These are phyloP conservation scores for Oreochromis tanganicae DNA, from an alignment of 2,113 vertebrate species.

Conservation along the genomic window DNA sequence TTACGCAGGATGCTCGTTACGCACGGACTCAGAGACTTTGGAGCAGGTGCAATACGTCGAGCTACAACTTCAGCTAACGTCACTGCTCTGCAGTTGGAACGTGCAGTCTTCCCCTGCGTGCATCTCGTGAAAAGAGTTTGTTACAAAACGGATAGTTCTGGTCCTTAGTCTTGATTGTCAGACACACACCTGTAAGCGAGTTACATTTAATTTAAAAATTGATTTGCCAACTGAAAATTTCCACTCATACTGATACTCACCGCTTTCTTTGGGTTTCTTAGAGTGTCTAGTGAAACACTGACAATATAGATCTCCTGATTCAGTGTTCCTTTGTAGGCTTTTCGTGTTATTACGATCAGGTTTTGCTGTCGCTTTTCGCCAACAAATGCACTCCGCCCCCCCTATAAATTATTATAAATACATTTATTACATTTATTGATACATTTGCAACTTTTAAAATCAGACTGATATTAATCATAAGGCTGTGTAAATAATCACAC, in stretches of 20 bases:
- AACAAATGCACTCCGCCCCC: neutral
- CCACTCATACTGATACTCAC: constrained; percentile 10
- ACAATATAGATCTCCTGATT: neutral
- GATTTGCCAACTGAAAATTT: constrained; percentile 38
- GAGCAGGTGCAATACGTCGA: neutral
- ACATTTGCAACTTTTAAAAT: neutral
- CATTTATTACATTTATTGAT: neutral
- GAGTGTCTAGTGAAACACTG: constrained; percentile 8
- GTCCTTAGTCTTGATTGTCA: constrained; percentile 7
- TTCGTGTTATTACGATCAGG: neutral
- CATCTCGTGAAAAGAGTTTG: neutral
- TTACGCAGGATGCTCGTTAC: constrained; percentile 36
- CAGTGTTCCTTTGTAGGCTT: neutral
- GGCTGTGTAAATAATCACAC: neutral
- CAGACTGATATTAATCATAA: neutral
- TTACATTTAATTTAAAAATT: constrained; percentile 36
- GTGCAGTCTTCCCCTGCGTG: neutral
- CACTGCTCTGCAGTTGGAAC: neutral
- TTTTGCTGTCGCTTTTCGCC: neutral
- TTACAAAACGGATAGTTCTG: constrained; percentile 25
- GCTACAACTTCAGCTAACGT: neutral
- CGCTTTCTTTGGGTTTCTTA: neutral
- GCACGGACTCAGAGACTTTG: neutral
- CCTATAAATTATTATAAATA: neutral
- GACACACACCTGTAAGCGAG: constrained; percentile 12